Evolutionary conservation across 2,797 vertebrate genomes (phyloP).

Genomic region (Rousettus madagascariensis): DNA sequence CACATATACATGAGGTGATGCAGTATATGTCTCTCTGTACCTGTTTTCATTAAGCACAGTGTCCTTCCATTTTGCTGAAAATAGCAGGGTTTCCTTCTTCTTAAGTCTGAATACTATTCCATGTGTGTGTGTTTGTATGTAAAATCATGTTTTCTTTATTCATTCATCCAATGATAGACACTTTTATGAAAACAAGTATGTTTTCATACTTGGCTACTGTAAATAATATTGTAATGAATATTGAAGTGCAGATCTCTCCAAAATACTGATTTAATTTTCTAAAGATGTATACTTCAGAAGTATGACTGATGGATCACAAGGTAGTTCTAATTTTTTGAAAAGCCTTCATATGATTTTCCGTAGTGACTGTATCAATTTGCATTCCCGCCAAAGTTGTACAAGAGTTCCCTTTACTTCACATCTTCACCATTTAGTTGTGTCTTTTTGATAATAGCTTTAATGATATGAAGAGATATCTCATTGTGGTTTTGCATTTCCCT

Average conservation of each 20-base stretch:
- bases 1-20: background rate
- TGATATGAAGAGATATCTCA: background rate
- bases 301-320: background rate
- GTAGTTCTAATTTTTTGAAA: background rate
- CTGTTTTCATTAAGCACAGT: background rate
- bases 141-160: background rate
- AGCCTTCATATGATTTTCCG: background rate
- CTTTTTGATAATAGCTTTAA: background rate
- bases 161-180: background rate
- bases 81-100: background rate
- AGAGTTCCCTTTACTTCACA: background rate
- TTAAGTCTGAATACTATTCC: background rate
- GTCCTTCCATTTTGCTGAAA: background rate
- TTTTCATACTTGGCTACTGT: background rate
- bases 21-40: background rate
- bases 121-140: background rate
- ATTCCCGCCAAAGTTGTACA: background rate
- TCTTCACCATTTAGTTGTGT: background rate
- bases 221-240: background rate
- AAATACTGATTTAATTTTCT: background rate
- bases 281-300: background rate
- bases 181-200: background rate
- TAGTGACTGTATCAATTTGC: background rate
- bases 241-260: background rate
- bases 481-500: background rate